phyloP scores from a whole-genome alignment of 1,140 invertebrate genomes.

The Adelges cooleyi region DNA sequence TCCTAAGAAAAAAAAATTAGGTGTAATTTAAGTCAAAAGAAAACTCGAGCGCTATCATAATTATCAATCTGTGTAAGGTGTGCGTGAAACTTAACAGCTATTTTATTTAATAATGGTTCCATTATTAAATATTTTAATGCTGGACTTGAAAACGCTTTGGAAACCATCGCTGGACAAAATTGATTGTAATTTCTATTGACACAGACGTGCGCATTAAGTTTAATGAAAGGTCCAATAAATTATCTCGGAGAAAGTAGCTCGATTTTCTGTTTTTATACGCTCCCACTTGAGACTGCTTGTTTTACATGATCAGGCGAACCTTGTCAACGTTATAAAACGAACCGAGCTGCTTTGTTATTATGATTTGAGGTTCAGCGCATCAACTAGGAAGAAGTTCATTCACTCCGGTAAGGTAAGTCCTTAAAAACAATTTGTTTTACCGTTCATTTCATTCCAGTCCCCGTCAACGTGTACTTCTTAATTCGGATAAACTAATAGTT shows the following conservation, averaged over 20 bases:
- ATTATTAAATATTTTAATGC: too few species aligned
- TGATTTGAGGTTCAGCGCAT: neutral
- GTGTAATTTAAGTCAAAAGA: too few species aligned
- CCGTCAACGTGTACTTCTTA: too few species aligned
- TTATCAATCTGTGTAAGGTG: too few species aligned
- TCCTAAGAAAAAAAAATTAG: too few species aligned
- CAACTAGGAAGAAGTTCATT: neutral
- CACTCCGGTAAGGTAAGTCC: neutral
- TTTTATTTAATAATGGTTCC: too few species aligned
- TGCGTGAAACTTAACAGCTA: too few species aligned
- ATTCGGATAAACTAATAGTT: too few species aligned
- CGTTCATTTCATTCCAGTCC: too few species aligned
- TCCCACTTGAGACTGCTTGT: neutral
- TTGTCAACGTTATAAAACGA: slow-evolving; percentile 8
- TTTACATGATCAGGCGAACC: neutral
- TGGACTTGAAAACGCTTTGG: neutral
- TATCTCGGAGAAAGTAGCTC: slow-evolving; percentile 7
- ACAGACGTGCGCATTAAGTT: slow-evolving; percentile 5
- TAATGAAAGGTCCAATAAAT: slow-evolving; percentile 16
- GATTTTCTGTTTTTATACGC: neutral
- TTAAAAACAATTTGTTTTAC: too few species aligned
- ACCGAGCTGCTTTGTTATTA: neutral
- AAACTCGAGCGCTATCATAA: too few species aligned
- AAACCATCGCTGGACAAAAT: neutral
- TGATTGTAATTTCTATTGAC: neutral